These are phyloP conservation scores for Tupaia chinensis DNA, from an alignment of 2,113 vertebrate genomes.

Conservation along the genomic window DNA sequence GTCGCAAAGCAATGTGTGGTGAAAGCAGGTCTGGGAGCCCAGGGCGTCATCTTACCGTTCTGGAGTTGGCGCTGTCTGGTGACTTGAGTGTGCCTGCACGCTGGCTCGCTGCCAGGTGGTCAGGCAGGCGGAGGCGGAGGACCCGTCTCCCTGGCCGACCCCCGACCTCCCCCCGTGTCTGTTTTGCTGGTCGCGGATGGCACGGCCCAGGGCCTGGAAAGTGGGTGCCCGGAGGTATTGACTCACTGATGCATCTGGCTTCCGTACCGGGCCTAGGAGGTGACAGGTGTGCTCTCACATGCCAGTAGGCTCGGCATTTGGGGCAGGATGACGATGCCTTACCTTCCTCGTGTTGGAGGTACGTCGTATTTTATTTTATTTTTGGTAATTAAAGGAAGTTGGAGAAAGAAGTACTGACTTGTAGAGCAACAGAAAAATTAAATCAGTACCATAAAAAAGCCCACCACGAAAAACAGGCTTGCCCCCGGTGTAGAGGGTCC, in stretches of 20 bases:
- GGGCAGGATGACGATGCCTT: neutral
- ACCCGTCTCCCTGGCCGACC: too few relatives aligned
- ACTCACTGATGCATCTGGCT: neutral
- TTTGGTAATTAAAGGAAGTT: neutral
- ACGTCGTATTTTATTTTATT: neutral
- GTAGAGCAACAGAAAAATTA: neutral
- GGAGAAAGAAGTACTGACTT: neutral
- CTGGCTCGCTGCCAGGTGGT: too few relatives aligned
- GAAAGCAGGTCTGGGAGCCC: neutral
- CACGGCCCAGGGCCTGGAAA: too few relatives aligned
- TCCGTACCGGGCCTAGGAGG: conserved; percentile 13
- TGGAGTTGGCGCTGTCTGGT: too few relatives aligned
- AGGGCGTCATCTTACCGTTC: too few relatives aligned
- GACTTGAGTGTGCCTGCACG: too few relatives aligned
- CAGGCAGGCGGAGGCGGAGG: too few relatives aligned
- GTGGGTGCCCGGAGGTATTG: neutral
- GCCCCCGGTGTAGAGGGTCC: too few relatives aligned
- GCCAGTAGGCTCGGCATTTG: conserved; percentile 28
- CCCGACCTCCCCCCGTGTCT: too few relatives aligned
- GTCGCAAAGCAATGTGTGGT: neutral
- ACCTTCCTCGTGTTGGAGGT: neutral
- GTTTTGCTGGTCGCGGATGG: too few relatives aligned
- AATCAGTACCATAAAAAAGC: neutral
- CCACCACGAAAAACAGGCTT: accelerated
- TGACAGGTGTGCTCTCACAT: conserved; percentile 31